Evolutionary conservation across 2,113 vertebrate genomes (phyloP).

Genomic region (Anas platyrhynchos): DNA sequence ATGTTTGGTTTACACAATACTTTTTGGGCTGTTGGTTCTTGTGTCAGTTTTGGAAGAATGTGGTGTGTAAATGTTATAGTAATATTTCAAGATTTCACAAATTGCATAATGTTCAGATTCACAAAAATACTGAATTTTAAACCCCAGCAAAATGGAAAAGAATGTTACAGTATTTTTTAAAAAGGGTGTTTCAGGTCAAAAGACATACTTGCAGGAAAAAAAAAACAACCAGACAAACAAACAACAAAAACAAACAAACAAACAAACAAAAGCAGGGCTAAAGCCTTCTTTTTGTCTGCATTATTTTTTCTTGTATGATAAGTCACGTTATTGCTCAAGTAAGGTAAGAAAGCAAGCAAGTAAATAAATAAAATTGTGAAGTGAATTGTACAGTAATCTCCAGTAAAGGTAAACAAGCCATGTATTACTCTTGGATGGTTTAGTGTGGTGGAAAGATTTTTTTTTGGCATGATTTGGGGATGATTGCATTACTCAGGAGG

Average conservation of each 20-base stretch:
- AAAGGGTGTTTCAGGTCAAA: neutral
- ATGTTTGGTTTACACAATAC: accelerated
- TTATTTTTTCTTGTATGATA: neutral
- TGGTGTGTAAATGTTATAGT: accelerated
- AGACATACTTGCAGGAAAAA: neutral
- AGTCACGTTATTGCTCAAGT: neutral
- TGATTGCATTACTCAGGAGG: neutral
- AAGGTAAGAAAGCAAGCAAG: neutral
- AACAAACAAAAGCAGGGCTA: neutral
- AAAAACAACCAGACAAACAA: neutral
- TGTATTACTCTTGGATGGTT: conserved; percentile 22
- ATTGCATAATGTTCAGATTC: neutral
- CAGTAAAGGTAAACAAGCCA: conserved; percentile 17
- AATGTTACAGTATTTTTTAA: accelerated
- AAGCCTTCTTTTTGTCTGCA: neutral
- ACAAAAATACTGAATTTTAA: neutral
- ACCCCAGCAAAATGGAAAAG: neutral
- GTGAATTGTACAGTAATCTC: neutral
- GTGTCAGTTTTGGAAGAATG: neutral
- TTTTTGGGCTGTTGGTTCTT: neutral
- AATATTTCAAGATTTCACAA: accelerated
- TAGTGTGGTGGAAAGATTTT: neutral
- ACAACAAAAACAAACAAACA: neutral
- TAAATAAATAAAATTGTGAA: neutral
- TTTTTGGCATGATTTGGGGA: neutral